A percentile compares a stretch with the other conserved stretches of the same genome.
These are phyloP conservation scores for Aphodius granarius DNA, from an alignment of 2,888 invertebrate genomes.

Conservation along the genomic window DNA sequence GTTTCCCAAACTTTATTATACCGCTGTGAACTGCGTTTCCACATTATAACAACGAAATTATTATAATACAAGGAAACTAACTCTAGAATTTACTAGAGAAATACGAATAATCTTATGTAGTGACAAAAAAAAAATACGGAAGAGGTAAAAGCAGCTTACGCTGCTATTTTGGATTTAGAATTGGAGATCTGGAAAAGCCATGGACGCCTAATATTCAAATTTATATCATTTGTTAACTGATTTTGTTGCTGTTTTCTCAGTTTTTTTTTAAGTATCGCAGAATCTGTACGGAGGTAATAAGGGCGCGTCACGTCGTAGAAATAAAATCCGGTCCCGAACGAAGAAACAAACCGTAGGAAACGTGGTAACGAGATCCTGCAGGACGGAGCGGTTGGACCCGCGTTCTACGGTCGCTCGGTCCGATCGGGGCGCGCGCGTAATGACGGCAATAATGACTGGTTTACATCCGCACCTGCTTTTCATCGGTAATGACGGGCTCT, in stretches of 20 bases:
- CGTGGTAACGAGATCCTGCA: background rate
- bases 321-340: background rate
- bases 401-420: no score
- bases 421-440: conserved; percentile 2
- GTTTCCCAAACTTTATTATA: background rate
- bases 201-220: no score
- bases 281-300: background rate
- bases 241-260: no score
- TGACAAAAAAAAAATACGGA: no score
- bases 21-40: background rate
- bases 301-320: background rate
- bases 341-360: background rate
- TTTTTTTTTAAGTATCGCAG: no score
- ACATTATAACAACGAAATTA: background rate
- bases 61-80: background rate
- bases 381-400: background rate
- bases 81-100: no score
- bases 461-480: conserved; percentile 12
- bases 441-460: conserved; percentile 2
- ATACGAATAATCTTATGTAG: no score
- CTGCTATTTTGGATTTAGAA: no score
- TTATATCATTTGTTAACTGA: no score
- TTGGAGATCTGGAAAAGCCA: no score
- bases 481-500: conserved; percentile 10
- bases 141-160: no score